Conservation (phyloP, 2,888 invertebrate genomes). For the Galeruca laticollis region DNA sequence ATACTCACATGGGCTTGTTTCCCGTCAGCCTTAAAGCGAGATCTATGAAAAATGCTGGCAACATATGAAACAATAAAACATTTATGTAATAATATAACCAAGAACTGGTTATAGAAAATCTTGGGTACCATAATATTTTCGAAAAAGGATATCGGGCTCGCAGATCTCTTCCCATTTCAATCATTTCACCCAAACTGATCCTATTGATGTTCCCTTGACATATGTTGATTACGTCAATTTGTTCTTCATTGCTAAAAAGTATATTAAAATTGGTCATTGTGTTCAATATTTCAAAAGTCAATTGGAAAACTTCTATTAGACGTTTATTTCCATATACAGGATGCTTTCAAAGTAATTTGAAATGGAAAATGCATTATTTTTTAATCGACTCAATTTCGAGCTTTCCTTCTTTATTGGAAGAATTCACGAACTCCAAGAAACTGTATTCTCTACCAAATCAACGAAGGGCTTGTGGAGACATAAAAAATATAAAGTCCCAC, state of each 20-base stretch:
- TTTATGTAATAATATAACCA: conserved; percentile 73
- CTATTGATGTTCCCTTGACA: conserved; percentile 76
- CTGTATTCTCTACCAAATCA: too few species aligned
- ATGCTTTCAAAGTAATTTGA: too few species aligned
- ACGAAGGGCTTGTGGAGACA: too few species aligned
- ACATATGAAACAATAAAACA: conserved; percentile 61
- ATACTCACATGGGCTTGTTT: conserved; percentile 75
- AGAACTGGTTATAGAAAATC: conserved; percentile 71
- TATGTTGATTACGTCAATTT: conserved; percentile 82
- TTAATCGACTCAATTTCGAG: too few species aligned
- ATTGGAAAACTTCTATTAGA: too few species aligned
- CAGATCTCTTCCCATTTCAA: conserved; percentile 60
- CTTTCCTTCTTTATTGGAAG: too few species aligned
- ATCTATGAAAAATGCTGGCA: conserved; percentile 86
- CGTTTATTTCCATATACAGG: too few species aligned
- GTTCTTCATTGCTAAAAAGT: conserved; percentile 47
- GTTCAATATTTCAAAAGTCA: too few species aligned
- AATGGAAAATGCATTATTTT: too few species aligned
- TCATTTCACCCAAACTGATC: conserved; percentile 75
- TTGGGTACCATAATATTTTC: conserved; percentile 77
- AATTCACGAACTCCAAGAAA: too few species aligned
- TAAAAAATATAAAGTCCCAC: too few species aligned
- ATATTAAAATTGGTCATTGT: background rate
- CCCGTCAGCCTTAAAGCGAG: conserved; percentile 74
- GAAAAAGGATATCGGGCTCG: conserved; percentile 75